Percentiles rank a stretch among this genome's conserved stretches.
Conservation (phyloP, 64 coral and sea anemone genomes). For the Stylophora pistillata region DNA sequence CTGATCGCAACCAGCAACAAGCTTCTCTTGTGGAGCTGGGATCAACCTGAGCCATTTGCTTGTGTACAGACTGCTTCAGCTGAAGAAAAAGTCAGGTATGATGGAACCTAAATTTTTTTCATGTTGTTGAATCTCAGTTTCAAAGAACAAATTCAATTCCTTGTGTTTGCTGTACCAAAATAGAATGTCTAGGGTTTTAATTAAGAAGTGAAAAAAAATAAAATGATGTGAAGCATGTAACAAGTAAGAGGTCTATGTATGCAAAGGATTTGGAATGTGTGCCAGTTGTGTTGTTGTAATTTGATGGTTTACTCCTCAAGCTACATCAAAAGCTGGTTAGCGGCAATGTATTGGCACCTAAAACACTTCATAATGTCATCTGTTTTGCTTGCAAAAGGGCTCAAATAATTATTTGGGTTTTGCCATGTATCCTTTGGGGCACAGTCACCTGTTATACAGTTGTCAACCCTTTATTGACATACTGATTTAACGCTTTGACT, state of each 20-base stretch:
- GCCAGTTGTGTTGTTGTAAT: neutral
- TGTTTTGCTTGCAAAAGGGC: too few relatives aligned
- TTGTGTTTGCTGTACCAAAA: too few relatives aligned
- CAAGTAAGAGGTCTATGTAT: neutral
- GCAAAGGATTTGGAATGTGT: neutral
- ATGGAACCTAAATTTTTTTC: neutral
- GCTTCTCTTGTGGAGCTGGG: slow-evolving; percentile 86
- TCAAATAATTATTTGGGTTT: too few relatives aligned
- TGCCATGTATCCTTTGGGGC: too few relatives aligned
- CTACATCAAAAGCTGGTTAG: neutral
- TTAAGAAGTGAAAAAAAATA: too few relatives aligned
- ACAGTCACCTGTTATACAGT: too few relatives aligned
- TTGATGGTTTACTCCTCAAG: neutral
- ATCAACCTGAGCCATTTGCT: slow-evolving; percentile 73
- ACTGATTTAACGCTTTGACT: too few relatives aligned
- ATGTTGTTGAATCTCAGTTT: neutral
- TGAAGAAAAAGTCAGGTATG: slow-evolving; percentile 87
- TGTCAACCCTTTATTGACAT: too few relatives aligned
- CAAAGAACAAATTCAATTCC: too few relatives aligned
- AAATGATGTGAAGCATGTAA: neutral
- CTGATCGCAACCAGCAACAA: slow-evolving; percentile 88
- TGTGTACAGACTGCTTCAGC: slow-evolving; percentile 66
- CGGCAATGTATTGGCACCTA: too few relatives aligned
- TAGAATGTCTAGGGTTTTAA: too few relatives aligned
- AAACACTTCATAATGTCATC: too few relatives aligned